Conservation (phyloP, 2,113 vertebrate species). For the Hippocampus barbouri region DNA sequence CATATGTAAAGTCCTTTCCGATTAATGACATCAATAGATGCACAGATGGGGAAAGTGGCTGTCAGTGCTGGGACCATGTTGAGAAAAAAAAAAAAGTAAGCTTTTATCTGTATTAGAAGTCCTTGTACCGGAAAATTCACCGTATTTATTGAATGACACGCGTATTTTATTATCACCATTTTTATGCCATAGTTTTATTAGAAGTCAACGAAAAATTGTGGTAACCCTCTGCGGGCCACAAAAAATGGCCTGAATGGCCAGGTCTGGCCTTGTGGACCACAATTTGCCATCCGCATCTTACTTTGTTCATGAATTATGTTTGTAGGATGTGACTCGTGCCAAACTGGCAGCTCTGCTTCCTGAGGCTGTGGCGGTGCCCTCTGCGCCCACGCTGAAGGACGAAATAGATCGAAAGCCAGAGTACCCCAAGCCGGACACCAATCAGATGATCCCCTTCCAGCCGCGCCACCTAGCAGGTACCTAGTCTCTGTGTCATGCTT, state of each 20-base stretch:
- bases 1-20: too few relatives aligned
- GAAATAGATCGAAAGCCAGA: constrained; percentile 94
- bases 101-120: too few relatives aligned
- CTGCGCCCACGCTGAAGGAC: constrained; percentile 86
- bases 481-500: constrained; percentile 35
- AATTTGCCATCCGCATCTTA: not conserved
- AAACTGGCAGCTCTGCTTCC: constrained; percentile 89
- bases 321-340: constrained; percentile 92
- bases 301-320: not conserved
- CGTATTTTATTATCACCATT: too few relatives aligned
- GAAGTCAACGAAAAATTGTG: not conserved
- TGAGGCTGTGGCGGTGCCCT: constrained; percentile 91
- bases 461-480: constrained; percentile 95
- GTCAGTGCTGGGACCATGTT: too few relatives aligned
- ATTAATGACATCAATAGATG: too few relatives aligned
- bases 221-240: not conserved
- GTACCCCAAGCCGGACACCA: constrained; percentile 97
- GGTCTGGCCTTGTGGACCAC: not conserved
- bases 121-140: too few relatives aligned
- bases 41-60: too few relatives aligned
- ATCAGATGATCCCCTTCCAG: constrained; percentile 98
- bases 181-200: not conserved
- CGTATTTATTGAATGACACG: too few relatives aligned
- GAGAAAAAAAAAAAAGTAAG: too few relatives aligned
- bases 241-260: not conserved